Evolutionary conservation across 2,113 vertebrate species (phyloP), one percentile per base, ranked within the genome.

Genomic region (Pteropus alecto): DNA sequence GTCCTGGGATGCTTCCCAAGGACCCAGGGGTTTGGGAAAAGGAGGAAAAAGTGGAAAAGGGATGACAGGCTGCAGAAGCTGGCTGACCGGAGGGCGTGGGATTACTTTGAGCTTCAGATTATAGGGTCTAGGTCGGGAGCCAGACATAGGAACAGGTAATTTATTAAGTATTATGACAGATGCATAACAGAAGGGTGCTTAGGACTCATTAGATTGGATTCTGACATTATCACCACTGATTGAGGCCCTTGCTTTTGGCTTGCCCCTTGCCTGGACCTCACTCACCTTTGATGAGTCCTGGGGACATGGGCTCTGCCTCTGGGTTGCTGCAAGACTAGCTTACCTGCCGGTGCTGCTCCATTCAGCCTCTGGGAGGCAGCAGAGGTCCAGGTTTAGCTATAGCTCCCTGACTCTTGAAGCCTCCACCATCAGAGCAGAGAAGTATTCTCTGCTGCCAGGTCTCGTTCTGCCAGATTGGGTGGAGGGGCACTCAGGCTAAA

Each of bases 321-420:
- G 41, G 18, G 26, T 11, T 30, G 22, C 41, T 1, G 14, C 30
- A 58, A 41, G 43, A 15, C 67, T 7, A n/a, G 90, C 6, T 90
- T 54, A 35, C n/a, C 48, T 58, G 65, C 60, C 48, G 63, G 94
- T 15, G 16, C 51, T 91, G 9, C 63, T 87, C 26, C 18, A 4
- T 6, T 24, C 11, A 92, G 92, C 92, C 97, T 89, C 96, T 94
- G 86, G 88, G 97, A 93, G 97, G 89, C 93, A 97, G 96, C 86
- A 97, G 96, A 97, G 78, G 28, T 16, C 43, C 58, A 71, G 71
- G 68, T 41, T 93, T 93, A 81, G 33, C 38, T 7, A 30, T 11
- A 4, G n/a, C 30, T 9, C 38, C 61, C 24, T 7, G 1, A 13
- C 48, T 61, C 26, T 46, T 21, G 13, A 11, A 7, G 56, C 46